Conservation (phyloP, 2,113 vertebrate species). For the Propithecus coquereli region DNA sequence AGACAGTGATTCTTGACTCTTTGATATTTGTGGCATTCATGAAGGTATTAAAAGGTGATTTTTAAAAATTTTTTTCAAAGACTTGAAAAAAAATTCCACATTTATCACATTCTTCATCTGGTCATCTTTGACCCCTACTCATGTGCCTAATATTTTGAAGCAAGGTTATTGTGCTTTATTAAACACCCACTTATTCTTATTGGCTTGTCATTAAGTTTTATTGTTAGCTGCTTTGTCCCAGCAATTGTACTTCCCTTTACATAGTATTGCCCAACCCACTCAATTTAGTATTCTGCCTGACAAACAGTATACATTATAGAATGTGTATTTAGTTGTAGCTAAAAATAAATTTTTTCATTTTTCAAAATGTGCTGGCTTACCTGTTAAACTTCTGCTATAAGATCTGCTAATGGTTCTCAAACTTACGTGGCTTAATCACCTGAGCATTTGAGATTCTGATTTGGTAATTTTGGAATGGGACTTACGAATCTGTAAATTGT, state of each 20-base stretch:
- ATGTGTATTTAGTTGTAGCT: neutral
- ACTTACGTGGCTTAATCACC: neutral
- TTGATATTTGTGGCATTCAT: neutral
- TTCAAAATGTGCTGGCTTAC: slow-evolving; percentile 6
- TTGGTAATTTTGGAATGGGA: neutral
- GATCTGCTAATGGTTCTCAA: neutral
- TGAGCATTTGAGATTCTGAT: slow-evolving; percentile 7
- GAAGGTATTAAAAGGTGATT: neutral
- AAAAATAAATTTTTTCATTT: slow-evolving; percentile 15
- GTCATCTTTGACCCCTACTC: slow-evolving; percentile 19
- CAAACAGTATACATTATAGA: neutral
- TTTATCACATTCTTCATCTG: neutral
- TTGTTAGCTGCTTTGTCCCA: neutral
- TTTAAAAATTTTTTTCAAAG: neutral
- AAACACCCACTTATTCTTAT: neutral
- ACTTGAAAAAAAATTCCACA: neutral
- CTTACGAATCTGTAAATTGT: neutral
- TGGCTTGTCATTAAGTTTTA: neutral
- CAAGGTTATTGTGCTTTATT: neutral
- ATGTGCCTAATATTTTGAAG: neutral
- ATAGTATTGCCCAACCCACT: neutral
- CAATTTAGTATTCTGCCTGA: neutral
- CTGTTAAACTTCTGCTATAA: slow-evolving; percentile 17
- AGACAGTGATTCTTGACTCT: neutral
- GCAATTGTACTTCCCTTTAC: neutral